A percentile compares a stretch with the other conserved stretches of the same genome.
phyloP scores from a whole-genome alignment of 2,113 vertebrate genomes.

The Guaruba guarouba region DNA sequence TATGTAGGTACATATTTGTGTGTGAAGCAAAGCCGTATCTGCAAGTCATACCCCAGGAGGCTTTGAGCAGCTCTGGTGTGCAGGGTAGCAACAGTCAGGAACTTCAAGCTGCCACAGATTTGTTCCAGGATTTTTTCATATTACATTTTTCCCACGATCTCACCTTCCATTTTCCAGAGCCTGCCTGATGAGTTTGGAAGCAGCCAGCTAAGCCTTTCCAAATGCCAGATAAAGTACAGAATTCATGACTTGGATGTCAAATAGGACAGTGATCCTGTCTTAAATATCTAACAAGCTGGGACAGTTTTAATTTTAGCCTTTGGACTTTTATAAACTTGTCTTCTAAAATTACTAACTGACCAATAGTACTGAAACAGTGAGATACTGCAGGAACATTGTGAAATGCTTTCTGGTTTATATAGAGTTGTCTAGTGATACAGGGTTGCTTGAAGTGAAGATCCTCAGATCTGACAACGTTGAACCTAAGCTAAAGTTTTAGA shows the following conservation, averaged over 20 bases:
- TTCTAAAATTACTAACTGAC: neutral
- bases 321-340: constrained; percentile 1
- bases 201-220: neutral
- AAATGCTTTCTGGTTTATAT: neutral
- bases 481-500: neutral
- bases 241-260: constrained; percentile 7
- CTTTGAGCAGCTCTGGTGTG: neutral
- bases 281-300: neutral
- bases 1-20: neutral
- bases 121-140: neutral
- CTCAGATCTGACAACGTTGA: neutral
- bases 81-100: neutral
- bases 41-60: neutral
- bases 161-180: constrained; percentile 46
- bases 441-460: neutral
- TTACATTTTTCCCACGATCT: constrained; percentile 41
- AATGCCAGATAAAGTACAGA: neutral
- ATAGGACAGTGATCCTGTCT: neutral
- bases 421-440: neutral
- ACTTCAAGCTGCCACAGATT: neutral
- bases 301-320: constrained; percentile 3
- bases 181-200: constrained; percentile 27
- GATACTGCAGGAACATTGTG: neutral
- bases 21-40: neutral
- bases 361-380: neutral